Evolutionary conservation across 2,888 invertebrate species (phyloP).

Genomic region (Drosophila lutescens): DNA sequence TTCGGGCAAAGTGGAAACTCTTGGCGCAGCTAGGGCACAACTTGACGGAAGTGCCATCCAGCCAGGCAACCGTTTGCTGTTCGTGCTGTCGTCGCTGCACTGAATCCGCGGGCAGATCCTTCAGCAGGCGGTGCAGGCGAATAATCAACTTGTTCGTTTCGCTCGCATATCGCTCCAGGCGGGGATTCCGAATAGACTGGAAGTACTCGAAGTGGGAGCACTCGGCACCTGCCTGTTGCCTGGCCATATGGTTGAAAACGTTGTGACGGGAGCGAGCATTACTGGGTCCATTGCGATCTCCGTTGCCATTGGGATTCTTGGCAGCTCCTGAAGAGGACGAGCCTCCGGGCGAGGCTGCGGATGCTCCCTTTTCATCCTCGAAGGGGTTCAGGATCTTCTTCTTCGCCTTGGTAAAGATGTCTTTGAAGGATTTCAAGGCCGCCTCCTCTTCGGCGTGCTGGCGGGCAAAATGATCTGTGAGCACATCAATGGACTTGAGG

Average conservation of each 20-base stretch:
- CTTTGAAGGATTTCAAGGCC: conserved; percentile 90
- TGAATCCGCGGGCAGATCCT: conserved; percentile 90
- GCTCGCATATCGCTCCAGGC: conserved; percentile 94
- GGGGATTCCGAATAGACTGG: conserved; percentile 88
- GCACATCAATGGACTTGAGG: conserved; percentile 91
- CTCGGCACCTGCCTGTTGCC: conserved; percentile 84
- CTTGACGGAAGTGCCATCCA: conserved; percentile 94
- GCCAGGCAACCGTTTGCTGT: conserved; percentile 93
- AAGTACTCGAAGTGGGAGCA: conserved; percentile 90
- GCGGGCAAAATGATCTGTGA: conserved; percentile 95
- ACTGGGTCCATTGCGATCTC: conserved; percentile 40
- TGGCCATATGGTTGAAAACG: conserved; percentile 75
- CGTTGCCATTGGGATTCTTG: conserved; percentile 30
- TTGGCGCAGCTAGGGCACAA: conserved; percentile 96
- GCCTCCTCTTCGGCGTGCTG: conserved; percentile 95
- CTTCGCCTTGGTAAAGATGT: conserved; percentile 95
- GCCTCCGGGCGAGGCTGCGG: conserved; percentile 12
- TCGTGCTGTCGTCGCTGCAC: conserved; percentile 90
- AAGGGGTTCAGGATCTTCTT: conserved; percentile 91
- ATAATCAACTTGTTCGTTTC: conserved; percentile 98
- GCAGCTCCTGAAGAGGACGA: conserved; percentile 10
- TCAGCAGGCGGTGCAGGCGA: conserved; percentile 94
- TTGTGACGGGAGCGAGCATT: conserved; percentile 73
- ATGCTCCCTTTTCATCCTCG: conserved; percentile 86
- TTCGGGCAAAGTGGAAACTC: conserved; percentile 92